A percentile compares a stretch with the other conserved stretches of the same genome.
Evolutionary conservation across 2,113 vertebrate species (phyloP).

Genomic region (Oxyura jamaicensis): DNA sequence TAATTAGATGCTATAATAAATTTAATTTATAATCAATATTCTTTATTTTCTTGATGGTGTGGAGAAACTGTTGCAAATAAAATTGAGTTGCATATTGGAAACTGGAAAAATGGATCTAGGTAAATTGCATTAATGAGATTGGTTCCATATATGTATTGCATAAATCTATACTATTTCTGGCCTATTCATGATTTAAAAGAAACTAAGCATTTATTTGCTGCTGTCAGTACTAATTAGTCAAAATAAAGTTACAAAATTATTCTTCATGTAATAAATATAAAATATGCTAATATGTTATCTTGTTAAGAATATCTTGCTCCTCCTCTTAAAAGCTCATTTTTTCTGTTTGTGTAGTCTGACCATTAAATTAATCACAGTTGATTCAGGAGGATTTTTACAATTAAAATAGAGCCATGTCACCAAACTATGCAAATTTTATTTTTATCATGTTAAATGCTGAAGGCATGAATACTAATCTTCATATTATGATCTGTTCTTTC

Average conservation of each 20-base stretch:
- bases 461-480: background rate
- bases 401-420: background rate
- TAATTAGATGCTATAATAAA: background rate
- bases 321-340: background rate
- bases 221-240: conserved; percentile 10
- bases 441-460: background rate
- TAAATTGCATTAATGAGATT: background rate
- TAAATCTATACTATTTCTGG: background rate
- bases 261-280: background rate
- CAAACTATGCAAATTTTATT: background rate
- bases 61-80: background rate
- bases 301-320: background rate
- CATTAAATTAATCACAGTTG: background rate
- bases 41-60: background rate
- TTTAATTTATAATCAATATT: background rate
- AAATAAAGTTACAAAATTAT: background rate
- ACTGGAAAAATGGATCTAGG: background rate
- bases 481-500: background rate
- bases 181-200: background rate
- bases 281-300: background rate
- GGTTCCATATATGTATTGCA: background rate
- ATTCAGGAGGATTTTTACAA: background rate
- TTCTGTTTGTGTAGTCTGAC: background rate
- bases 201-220: background rate
- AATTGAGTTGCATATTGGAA: background rate